These are phyloP conservation scores for Rynchops niger DNA, from an alignment of 2,113 vertebrate genomes.

Conservation along the genomic window DNA sequence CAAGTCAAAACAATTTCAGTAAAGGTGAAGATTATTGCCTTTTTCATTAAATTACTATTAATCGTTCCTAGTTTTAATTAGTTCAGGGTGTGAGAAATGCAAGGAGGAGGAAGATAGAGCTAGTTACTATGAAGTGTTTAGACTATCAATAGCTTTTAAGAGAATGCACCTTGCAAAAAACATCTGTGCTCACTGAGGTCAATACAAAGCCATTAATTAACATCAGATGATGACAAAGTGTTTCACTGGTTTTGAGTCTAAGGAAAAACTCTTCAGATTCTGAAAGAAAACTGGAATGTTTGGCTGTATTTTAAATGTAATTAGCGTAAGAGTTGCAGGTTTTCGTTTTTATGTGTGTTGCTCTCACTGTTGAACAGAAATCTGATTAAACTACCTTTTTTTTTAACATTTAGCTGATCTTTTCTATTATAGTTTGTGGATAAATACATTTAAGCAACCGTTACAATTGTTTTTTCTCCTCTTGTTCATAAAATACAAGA, in stretches of 20 bases:
- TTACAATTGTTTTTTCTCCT: background rate
- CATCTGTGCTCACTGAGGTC: background rate
- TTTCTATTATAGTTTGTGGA: background rate
- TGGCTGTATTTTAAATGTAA: background rate
- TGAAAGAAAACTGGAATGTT: background rate
- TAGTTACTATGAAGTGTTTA: background rate
- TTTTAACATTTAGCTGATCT: background rate
- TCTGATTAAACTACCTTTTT: background rate
- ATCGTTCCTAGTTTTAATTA: constrained; percentile 30
- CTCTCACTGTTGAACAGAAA: background rate
- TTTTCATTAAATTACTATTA: background rate
- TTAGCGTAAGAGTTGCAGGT: background rate
- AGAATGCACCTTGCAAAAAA: background rate
- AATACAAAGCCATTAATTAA: background rate
- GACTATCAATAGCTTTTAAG: background rate
- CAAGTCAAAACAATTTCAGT: background rate
- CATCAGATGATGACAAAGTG: background rate
- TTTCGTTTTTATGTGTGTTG: background rate
- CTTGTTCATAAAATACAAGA: background rate
- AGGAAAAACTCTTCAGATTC: background rate
- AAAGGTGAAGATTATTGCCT: background rate
- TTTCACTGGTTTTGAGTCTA: background rate
- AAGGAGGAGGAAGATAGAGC: background rate
- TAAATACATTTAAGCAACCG: background rate
- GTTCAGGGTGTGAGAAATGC: background rate